phyloP scores from a whole-genome alignment of 2,797 vertebrate genomes.

The Strix occidentalis region DNA sequence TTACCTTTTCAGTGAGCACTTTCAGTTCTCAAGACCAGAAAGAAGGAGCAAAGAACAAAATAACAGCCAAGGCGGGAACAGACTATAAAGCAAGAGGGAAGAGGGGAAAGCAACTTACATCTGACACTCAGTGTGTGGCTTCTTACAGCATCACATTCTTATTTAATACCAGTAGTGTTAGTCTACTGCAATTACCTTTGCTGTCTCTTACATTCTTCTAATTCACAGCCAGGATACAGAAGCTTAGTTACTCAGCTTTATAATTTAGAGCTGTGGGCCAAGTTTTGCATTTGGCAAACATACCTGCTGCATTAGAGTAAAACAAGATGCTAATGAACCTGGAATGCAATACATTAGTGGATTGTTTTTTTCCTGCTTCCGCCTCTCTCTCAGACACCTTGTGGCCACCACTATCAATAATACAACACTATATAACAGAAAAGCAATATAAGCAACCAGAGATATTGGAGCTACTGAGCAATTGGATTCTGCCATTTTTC shows the following conservation, averaged over 20 bases:
- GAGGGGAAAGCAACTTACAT: not conserved
- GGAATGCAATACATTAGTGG: conserved; percentile 26
- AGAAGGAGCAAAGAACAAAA: not conserved
- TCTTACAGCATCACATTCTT: not conserved
- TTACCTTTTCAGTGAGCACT: not conserved
- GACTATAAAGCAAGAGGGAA: not conserved
- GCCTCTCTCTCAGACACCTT: conserved; percentile 44
- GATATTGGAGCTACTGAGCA: conserved; percentile 16
- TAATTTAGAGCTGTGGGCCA: conserved; percentile 7
- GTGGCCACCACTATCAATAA: conserved; percentile 27
- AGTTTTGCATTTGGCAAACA: conserved; percentile 47
- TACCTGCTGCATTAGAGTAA: conserved; percentile 18
- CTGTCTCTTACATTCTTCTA: not conserved
- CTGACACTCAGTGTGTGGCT: not conserved
- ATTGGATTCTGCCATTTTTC: not conserved
- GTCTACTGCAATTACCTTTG: not conserved
- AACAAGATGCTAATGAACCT: conserved; percentile 10
- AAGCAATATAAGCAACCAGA: conserved; percentile 42
- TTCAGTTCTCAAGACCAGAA: not conserved
- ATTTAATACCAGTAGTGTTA: not conserved
- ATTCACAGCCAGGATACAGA: not conserved
- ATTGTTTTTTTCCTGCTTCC: not conserved
- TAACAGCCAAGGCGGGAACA: not conserved
- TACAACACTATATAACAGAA: not conserved
- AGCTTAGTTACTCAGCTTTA: not conserved